Base-by-base conservation (phyloP, 2,888 invertebrate species). In the Hemaris fuciformis region DNA sequence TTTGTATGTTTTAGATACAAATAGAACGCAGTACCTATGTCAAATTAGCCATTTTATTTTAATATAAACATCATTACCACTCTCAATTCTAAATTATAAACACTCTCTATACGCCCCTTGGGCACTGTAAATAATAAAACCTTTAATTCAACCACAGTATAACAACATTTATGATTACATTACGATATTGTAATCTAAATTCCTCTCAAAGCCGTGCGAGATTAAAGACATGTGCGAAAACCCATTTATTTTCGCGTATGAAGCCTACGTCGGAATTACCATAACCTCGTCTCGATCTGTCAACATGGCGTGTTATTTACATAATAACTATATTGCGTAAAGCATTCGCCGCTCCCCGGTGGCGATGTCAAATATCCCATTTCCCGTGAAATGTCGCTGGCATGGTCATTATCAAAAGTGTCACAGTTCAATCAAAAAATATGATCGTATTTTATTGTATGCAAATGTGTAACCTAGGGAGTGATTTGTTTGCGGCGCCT, bases 321-420 rank as follows among this genome's bases (percentile, higher is more conserved):
- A 53, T 53, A 31, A 53, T 53, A 53, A 53, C 31, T 18, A 53
- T 53, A 31, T 31, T 18, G n/a, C n/a, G n/a, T n/a, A n/a, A n/a
- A n/a, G 27, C 38, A 31, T 27, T 53, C 31, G 53, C 53, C 53
- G 53, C 53, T 15, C 53, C 53, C 18, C 31, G 53, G 31, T 53
- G 53, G n/a, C 18, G 27, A 31, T 8, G 31, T 27, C 31, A 31
- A 53, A 53, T 60, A 53, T 53, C 22, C 48, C 41, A 53, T 53
- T 53, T 53, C 48, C 41, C 53, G 41, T 41, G 53, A 53, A 60
- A 60, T 53, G 18, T 60, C 53, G 53, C 41, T 25, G 18, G 2
- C 38, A 15, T n/a, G 41, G 60, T 41, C 53, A 53, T 53, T 60
- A 60, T 18, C 60, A 60, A 41, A 48, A 18, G 3, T 53, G 60